Base-by-base conservation (phyloP, 1,140 invertebrate species). In the Nasonia giraulti region DNA sequence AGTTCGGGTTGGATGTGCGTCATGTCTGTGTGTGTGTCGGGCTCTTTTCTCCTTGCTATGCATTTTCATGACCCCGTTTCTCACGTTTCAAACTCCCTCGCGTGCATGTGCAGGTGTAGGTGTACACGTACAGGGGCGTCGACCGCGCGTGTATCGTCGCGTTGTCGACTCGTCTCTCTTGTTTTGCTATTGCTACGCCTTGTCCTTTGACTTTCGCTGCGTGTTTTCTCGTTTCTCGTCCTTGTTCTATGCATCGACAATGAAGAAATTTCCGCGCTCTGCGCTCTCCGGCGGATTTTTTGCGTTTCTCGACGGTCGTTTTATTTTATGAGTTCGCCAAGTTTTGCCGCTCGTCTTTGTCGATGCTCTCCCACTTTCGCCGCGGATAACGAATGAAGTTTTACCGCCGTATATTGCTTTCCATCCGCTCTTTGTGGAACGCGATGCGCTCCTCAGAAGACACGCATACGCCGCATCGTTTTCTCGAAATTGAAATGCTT, bases 311-410 rank as follows among this genome's bases (percentile, higher is more conserved):
- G 55, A 7, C 44, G 2, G 73, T 74, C 62, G n/a, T 7, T 82
- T 76, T 80, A 62, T 76, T 78, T 47, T 44, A 75, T 69, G 55
- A 83, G n/a, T 83, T 78, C 69, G 62, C 82, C 40, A 83, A 83
- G 33, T 78, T 83, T 50, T 11, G 4, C 14, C 31, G 23, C 73
- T 75, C 50, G n/a, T 62, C 33, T 17, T 75, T 40, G 37, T 47
- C 74, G n/a, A 68, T 66, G 31, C n/a, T 66, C n/a, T 17, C 8
- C 10, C 31, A 71, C 14, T 47, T 47, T 76, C 11, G 14, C 27
- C 2, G 7, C 27, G 69, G 23, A 74, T 80, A 74, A 82, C 11
- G 80, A 74, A 82, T 74, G 27, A 82, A 74, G 14, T 82, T 82
- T 74, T 62, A 62, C 55, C 55, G 55, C 17, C 33, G 11, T 11